Evolutionary conservation across 2,888 invertebrate genomes (phyloP).

Genomic region (Eristalis arbustorum): DNA sequence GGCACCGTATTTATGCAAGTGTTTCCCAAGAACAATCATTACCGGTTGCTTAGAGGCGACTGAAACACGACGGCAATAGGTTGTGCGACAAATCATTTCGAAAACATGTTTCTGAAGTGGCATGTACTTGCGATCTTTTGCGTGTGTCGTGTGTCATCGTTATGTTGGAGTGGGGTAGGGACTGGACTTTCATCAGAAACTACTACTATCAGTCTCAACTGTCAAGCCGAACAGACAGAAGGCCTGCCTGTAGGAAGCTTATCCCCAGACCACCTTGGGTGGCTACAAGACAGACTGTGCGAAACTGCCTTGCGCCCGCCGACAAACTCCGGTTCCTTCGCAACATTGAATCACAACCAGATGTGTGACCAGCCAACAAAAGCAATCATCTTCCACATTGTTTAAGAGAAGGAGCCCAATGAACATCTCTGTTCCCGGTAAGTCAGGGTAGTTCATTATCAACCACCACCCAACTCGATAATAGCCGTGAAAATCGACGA

Average conservation of each 20-base stretch:
- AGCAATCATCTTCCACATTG: background rate
- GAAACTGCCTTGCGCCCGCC: too few relatives aligned
- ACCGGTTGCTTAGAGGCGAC: background rate
- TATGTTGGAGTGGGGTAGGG: too few relatives aligned
- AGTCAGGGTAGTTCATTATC: background rate
- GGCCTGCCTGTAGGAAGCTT: too few relatives aligned
- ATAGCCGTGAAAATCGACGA: constrained; percentile 2
- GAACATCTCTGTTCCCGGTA: background rate
- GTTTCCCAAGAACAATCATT: background rate
- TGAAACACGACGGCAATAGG: background rate
- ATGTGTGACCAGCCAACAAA: background rate
- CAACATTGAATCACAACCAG: background rate
- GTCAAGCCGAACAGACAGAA: too few relatives aligned
- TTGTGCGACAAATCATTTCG: background rate
- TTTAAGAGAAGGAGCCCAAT: background rate
- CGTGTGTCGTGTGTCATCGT: too few relatives aligned
- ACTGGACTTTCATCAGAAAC: too few relatives aligned
- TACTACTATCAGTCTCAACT: too few relatives aligned
- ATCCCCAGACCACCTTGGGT: too few relatives aligned
- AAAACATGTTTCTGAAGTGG: background rate
- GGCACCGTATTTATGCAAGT: background rate
- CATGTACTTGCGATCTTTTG: background rate
- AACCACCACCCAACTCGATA: background rate
- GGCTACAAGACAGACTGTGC: too few relatives aligned
- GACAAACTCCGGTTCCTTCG: background rate